Percentiles rank a stretch among this genome's conserved stretches.
phyloP scores from a whole-genome alignment of 2,113 vertebrate genomes.

The Bos javanicus region DNA sequence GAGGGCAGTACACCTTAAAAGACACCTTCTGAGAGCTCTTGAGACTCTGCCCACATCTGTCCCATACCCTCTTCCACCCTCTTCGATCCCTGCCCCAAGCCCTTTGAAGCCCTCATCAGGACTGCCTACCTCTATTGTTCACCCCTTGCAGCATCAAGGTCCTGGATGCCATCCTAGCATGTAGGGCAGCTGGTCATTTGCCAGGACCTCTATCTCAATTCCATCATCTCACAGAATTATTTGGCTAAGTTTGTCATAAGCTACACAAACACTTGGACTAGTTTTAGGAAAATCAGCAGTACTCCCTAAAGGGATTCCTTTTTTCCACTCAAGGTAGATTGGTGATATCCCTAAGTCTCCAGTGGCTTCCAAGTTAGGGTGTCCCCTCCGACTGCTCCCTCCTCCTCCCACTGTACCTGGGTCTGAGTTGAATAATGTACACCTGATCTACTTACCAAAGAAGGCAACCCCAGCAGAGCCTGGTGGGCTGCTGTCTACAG shows the following conservation, averaged over 20 bases:
- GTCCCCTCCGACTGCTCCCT: no score
- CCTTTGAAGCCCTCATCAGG: not conserved
- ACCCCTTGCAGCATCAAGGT: fast-evolving
- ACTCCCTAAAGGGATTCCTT: not conserved
- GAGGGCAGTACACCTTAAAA: not conserved
- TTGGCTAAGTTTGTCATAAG: not conserved
- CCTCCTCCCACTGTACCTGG: not conserved
- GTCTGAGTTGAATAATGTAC: not conserved
- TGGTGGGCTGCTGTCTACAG: no score
- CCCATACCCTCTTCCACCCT: fast-evolving
- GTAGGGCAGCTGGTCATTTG: not conserved
- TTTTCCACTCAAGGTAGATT: not conserved
- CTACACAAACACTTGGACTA: not conserved
- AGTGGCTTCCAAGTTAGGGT: not conserved
- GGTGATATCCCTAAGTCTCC: not conserved
- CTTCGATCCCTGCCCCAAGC: not conserved
- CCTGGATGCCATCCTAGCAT: not conserved
- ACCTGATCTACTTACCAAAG: not conserved
- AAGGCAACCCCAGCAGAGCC: no score
- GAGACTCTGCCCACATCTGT: no score
- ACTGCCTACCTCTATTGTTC: no score
- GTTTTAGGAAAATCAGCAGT: not conserved
- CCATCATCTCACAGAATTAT: not conserved
- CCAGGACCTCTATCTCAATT: not conserved
- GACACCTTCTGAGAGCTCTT: not conserved